Base-by-base conservation (phyloP, 2,113 vertebrate genomes). In the Microcebus murinus region DNA sequence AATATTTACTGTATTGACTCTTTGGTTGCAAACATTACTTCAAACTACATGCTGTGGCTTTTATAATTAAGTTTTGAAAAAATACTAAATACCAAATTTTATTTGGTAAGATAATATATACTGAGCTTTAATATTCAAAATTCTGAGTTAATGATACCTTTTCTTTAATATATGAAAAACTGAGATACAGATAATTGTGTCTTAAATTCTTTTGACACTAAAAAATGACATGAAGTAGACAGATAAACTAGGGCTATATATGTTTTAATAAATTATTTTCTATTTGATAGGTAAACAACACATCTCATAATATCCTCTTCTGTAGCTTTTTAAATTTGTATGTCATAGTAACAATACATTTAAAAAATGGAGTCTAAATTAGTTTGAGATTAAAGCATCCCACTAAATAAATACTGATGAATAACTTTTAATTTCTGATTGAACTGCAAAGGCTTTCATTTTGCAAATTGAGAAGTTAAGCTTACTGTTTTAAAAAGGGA, bases 401-500 rank as follows among this genome's bases (percentile, higher is more conserved):
- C 36, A 63, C 21, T 63, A 67, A 85, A 17, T 73, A 61, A 68
- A 80, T 93, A 70, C 14, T 61, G 31, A 73, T 52, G 45, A 76
- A 42, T 52, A 29, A 50, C 13, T 70, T 42, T 92, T 31, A 86
- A 14, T 91, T 68, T 23, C 59, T 77, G 31, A n/a, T 12, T 74
- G 76, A 70, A 59, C 20, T 39, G 20, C 52, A 91, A 31, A 90
- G 20, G 5, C 42, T 84, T 27, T 95, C 21, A 48, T 77, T 90
- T 39, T 77, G 42, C 34, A 88, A 63, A 87, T 36, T 84, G 63
- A 70, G 70, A 94, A 45, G 61, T 15, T 63, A 96, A 97, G 11
- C 81, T 97, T 79, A 68, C 63, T 83, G 8, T 70, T 95, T 71
- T 87, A 87, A 91, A 81, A 95, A 4, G 29, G 25, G 80, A 39